A percentile compares a stretch with the other conserved stretches of the same genome.
These are phyloP conservation scores for Haplotaxodon microlepis DNA, from an alignment of 2,113 vertebrate genomes.

Conservation along the genomic window DNA sequence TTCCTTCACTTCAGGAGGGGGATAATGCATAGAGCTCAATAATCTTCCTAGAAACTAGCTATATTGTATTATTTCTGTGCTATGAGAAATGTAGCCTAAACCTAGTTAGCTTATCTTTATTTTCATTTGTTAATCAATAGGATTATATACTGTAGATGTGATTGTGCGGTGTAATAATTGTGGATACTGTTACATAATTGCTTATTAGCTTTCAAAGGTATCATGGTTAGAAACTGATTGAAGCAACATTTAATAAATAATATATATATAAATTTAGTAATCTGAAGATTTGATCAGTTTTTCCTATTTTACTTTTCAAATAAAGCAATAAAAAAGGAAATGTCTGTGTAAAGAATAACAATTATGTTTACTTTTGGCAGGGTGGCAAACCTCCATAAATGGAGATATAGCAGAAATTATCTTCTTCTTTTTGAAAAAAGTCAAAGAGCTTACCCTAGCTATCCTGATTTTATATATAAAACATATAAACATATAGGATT, in stretches of 20 bases:
- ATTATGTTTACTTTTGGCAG: neutral
- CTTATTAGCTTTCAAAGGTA: neutral
- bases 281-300: neutral
- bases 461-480: neutral
- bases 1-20: neutral
- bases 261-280: neutral
- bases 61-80: neutral
- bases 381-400: neutral
- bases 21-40: neutral
- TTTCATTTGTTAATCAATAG: neutral
- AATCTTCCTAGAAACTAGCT: neutral
- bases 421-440: neutral
- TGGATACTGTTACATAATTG: neutral
- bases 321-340: neutral
- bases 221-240: neutral
- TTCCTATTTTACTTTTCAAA: neutral
- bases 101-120: neutral
- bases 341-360: neutral
- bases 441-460: neutral
- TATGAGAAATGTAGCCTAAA: neutral
- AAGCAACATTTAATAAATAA: neutral
- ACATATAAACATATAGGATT: neutral
- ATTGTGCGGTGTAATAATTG: neutral
- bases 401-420: neutral
- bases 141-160: neutral